Percentiles rank a stretch among this genome's conserved stretches.
Conservation (phyloP, 2,113 vertebrate species). For the Taxidea taxus region DNA sequence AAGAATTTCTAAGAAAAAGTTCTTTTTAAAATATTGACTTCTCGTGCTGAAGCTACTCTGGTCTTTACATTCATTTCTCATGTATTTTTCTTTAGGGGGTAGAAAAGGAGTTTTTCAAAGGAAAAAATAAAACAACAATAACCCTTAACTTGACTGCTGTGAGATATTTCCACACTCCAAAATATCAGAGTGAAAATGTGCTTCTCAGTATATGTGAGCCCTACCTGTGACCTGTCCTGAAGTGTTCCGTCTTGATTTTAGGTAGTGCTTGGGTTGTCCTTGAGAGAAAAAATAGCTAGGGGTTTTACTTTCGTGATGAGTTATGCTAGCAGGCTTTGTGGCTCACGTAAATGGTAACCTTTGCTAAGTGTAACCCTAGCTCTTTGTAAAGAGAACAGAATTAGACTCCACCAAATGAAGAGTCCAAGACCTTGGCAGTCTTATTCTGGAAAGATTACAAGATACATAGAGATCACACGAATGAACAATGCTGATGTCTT, state of each 20-base stretch:
- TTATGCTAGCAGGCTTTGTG: constrained; percentile 72
- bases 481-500: constrained; percentile 74
- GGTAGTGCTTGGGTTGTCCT: constrained; percentile 64
- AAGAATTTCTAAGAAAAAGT: constrained; percentile 25
- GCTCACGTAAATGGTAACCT: constrained; percentile 85
- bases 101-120: constrained; percentile 19
- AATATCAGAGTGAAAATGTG: background rate
- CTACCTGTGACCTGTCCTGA: background rate
- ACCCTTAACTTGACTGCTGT: background rate
- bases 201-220: background rate
- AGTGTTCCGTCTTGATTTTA: constrained; percentile 54
- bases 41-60: background rate
- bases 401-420: constrained; percentile 83
- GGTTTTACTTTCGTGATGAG: constrained; percentile 78
- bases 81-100: background rate
- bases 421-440: constrained; percentile 82
- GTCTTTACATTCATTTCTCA: background rate
- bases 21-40: background rate
- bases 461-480: constrained; percentile 73
- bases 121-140: background rate
- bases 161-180: background rate
- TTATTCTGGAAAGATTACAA: constrained; percentile 80
- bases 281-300: constrained; percentile 78
- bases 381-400: constrained; percentile 84
- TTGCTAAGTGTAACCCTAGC: constrained; percentile 85